phyloP scores from a whole-genome alignment of 2,797 vertebrate genomes.

The Thunnus albacares region DNA sequence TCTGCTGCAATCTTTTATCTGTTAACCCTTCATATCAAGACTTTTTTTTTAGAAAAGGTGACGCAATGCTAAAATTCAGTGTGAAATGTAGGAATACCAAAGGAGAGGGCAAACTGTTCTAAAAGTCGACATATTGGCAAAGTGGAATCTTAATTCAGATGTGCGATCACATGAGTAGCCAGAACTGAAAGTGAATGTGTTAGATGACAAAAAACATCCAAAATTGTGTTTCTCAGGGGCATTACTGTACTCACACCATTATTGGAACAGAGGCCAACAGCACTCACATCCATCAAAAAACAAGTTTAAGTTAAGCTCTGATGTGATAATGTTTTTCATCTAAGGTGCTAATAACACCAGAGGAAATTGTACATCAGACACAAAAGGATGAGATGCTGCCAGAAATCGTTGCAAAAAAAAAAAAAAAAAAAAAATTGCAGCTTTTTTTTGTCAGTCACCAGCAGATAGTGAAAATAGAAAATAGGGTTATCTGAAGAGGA shows the following conservation, averaged over 20 bases:
- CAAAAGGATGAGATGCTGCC: not conserved
- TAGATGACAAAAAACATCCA: not conserved
- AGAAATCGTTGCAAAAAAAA: not conserved
- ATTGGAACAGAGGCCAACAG: not conserved
- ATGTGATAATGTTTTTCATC: constrained; percentile 2
- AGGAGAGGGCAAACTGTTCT: not conserved
- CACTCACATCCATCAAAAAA: not conserved
- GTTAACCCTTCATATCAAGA: constrained; percentile 7
- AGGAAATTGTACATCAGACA: not conserved
- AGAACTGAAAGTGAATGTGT: constrained; percentile 7
- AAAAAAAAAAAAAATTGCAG: no score
- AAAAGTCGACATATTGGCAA: not conserved
- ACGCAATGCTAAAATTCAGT: constrained; percentile 26
- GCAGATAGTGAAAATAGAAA: constrained; percentile 14
- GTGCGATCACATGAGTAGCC: not conserved
- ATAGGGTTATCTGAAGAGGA: constrained; percentile 19
- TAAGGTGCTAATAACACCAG: not conserved
- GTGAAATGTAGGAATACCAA: constrained; percentile 15
- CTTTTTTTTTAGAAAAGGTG: not conserved
- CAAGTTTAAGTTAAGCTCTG: not conserved
- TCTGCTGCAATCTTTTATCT: constrained; percentile 17
- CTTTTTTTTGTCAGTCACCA: not conserved
- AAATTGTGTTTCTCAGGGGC: not conserved
- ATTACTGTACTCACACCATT: not conserved
- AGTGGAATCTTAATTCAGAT: not conserved